Base-by-base conservation (phyloP, 1,140 invertebrate genomes). In the Neocloeon triangulifer region DNA sequence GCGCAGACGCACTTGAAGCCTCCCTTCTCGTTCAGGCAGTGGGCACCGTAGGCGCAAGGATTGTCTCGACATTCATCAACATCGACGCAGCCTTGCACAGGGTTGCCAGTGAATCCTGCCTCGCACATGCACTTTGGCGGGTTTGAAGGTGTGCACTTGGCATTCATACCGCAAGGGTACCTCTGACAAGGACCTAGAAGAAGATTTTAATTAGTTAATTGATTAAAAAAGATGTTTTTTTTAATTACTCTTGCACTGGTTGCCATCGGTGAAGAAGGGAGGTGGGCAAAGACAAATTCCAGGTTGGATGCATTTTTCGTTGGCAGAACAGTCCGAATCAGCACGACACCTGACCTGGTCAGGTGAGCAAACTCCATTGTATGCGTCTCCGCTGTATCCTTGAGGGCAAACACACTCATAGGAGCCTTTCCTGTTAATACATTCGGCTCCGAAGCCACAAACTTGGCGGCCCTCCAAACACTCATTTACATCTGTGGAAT, bases 81-180 rank as follows among this genome's bases (percentile, higher is more conserved):
- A 48, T 88, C 81, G 1, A 69, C 56, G 51, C 81, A 88, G 7
- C 78, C 80, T 36, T 66, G 64, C 25, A 76, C 64, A 0, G 82
- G 75, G 53, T 85, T 75, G 13, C 80, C 79, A 47, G 75, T 73
- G 45, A 70, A 86, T 3, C 85, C 82, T 28, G 67, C 54, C 46
- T 74, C 65, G 46, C 85, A 91, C 62, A 81, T 70, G 48, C 85
- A 91, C 43, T 66, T 68, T 5, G 82, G 82, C 13, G 80, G 80
- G 57, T 88, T 80, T 33, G 69, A 79, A 4, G 82, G 79, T 4
- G 75, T 81, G 47, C 85, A 92, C 54, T 81, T 79, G 2, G 82
- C 74, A 51, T 91, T 91, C n/a, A 82, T 70, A 12, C 86, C 84
- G 46, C 88, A 94, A 2, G 73, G 68, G 48, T 77, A 85, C 31